Percentiles rank a stretch among this genome's conserved stretches.
phyloP scores from a whole-genome alignment of 2,797 vertebrate species.

The Botia almorhae region DNA sequence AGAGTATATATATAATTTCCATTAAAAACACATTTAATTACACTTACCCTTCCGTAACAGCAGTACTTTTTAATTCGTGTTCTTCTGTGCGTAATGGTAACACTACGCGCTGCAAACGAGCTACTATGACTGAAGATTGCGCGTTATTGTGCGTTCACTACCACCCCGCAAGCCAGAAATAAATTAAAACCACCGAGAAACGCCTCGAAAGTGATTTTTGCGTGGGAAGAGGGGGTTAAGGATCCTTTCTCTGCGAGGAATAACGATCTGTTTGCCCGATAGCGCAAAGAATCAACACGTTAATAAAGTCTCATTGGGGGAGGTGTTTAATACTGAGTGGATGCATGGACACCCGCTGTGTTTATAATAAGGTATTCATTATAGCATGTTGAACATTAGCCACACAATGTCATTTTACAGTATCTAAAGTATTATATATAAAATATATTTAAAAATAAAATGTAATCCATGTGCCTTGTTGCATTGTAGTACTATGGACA shows the following conservation, averaged over 20 bases:
- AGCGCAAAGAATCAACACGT: conserved; percentile 36
- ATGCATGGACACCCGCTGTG: conserved; percentile 7
- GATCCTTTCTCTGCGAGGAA: conserved; percentile 42
- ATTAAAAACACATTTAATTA: neutral
- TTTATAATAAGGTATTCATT: neutral
- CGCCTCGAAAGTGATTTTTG: conserved; percentile 59
- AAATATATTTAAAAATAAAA: neutral
- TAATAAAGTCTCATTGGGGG: conserved; percentile 31
- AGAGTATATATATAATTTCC: neutral
- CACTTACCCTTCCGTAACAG: conserved; percentile 8
- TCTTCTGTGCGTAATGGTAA: neutral
- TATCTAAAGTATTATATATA: neutral
- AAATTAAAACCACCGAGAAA: conserved; percentile 16
- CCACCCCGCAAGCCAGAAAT: neutral
- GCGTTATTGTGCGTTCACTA: neutral
- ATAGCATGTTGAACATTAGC: neutral
- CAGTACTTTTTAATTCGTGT: neutral
- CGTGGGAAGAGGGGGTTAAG: conserved; percentile 64
- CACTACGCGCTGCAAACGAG: neutral
- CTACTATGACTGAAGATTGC: neutral
- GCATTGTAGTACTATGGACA: neutral
- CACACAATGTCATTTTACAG: neutral
- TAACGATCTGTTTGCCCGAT: conserved; percentile 37
- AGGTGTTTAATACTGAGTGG: conserved; percentile 26
- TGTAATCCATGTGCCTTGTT: neutral